Conservation (phyloP, 2,797 vertebrate species). For the Paguma larvata region DNA sequence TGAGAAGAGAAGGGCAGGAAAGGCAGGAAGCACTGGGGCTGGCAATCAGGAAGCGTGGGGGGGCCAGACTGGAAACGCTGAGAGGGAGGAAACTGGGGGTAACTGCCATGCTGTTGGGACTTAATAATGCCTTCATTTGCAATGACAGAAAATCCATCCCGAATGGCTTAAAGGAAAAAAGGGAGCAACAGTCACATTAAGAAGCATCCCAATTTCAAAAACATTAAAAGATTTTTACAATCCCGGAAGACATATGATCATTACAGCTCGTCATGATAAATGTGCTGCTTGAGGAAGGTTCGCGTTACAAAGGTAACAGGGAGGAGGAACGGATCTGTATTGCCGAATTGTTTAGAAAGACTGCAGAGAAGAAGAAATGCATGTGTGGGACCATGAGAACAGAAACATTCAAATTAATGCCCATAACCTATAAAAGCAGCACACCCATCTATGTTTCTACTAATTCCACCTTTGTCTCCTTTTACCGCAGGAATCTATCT, state of each 20-base stretch:
- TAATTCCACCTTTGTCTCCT: background rate
- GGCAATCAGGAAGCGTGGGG: accelerated
- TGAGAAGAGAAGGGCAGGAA: background rate
- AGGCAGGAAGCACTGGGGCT: background rate
- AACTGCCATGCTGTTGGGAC: background rate
- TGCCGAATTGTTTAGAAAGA: background rate
- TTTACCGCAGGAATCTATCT: background rate
- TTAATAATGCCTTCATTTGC: conserved; percentile 19
- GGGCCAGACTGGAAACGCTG: background rate
- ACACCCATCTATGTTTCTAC: background rate
- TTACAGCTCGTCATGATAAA: background rate
- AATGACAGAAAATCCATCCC: conserved; percentile 62
- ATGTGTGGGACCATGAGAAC: background rate
- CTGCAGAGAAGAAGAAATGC: background rate
- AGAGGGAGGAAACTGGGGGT: accelerated
- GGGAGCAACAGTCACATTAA: background rate
- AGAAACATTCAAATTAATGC: conserved; percentile 57
- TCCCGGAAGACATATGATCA: background rate
- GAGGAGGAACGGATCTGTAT: background rate
- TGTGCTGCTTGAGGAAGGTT: background rate
- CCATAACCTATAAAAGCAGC: background rate
- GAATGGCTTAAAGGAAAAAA: conserved; percentile 3
- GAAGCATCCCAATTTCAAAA: conserved; percentile 1
- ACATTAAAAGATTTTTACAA: background rate
- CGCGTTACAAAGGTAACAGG: background rate